A percentile compares a stretch with the other conserved stretches of the same genome.
These are phyloP conservation scores for Polyommatus iphigenia DNA, from an alignment of 2,888 invertebrate species.

Conservation along the genomic window DNA sequence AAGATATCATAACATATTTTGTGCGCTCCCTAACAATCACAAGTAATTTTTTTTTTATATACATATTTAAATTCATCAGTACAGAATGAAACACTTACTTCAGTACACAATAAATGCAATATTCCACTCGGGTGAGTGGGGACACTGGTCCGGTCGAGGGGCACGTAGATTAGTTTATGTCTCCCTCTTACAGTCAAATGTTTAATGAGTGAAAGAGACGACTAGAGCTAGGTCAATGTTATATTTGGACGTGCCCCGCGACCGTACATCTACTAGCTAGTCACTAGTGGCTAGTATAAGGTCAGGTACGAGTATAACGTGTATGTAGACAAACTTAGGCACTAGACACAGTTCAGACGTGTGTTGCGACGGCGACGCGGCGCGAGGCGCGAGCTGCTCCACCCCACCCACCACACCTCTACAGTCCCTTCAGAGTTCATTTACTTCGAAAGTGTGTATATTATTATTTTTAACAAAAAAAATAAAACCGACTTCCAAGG, in stretches of 20 bases:
- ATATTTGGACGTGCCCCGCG: neutral
- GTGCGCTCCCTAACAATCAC: neutral
- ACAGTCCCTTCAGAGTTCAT: too few relatives aligned
- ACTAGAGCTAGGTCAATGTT: neutral
- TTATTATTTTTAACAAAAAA: too few relatives aligned
- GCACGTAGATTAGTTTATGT: neutral
- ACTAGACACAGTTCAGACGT: conserved; percentile 24
- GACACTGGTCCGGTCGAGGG: neutral
- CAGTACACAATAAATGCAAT: conserved; percentile 2
- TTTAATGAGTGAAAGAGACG: too few relatives aligned
- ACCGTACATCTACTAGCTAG: neutral
- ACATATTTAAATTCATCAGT: neutral
- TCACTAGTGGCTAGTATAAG: neutral
- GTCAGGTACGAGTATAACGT: conserved; percentile 12
- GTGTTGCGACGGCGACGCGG: neutral
- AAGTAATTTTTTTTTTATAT: neutral
- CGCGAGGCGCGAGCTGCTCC: neutral
- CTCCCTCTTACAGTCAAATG: too few relatives aligned
- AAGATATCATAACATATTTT: neutral
- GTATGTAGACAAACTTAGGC: conserved; percentile 1
- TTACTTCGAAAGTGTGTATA: too few relatives aligned
- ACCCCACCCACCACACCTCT: neutral
- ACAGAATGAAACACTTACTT: neutral
- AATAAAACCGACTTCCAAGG: too few relatives aligned
- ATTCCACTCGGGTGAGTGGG: neutral